phyloP scores from a whole-genome alignment of 2,888 invertebrate genomes.

The Ennomos fuscantarius region DNA sequence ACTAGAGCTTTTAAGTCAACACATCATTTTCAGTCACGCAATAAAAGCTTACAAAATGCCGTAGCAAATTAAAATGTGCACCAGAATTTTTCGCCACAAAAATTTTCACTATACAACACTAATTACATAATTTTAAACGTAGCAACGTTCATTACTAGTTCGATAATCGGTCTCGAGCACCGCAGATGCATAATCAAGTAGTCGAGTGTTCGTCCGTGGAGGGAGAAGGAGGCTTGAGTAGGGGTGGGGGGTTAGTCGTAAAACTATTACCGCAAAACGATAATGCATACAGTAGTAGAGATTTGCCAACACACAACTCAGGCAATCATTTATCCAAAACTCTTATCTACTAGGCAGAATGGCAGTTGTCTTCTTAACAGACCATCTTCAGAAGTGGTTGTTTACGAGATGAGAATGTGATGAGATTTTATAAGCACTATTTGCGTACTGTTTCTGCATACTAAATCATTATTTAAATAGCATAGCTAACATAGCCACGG shows the following conservation, averaged over 20 bases:
- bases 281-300: slow-evolving; percentile 12
- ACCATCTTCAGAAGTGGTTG: no score
- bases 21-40: slow-evolving; percentile 13
- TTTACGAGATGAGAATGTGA: no score
- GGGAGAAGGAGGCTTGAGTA: slow-evolving; percentile 38
- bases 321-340: no score
- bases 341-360: no score
- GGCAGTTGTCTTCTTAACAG: no score
- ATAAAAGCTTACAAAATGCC: slow-evolving; percentile 6
- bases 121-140: slow-evolving; percentile 41
- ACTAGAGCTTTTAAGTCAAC: not conserved
- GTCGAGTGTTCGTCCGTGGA: slow-evolving; percentile 60
- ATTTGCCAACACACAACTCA: not conserved
- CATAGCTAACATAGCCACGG: not conserved
- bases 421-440: no score
- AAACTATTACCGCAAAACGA: slow-evolving; percentile 63
- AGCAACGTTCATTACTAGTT: slow-evolving; percentile 78
- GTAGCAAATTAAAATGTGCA: slow-evolving; percentile 16
- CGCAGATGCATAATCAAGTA: slow-evolving; percentile 82
- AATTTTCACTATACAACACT: slow-evolving; percentile 30
- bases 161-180: slow-evolving; percentile 80
- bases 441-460: no score
- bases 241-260: slow-evolving; percentile 65
- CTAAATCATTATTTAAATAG: not conserved
- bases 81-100: slow-evolving; percentile 26